Evolutionary conservation across 2,888 invertebrate species (phyloP), one percentile per base, ranked within the genome.

Genomic region (Deilephila elpenor): DNA sequence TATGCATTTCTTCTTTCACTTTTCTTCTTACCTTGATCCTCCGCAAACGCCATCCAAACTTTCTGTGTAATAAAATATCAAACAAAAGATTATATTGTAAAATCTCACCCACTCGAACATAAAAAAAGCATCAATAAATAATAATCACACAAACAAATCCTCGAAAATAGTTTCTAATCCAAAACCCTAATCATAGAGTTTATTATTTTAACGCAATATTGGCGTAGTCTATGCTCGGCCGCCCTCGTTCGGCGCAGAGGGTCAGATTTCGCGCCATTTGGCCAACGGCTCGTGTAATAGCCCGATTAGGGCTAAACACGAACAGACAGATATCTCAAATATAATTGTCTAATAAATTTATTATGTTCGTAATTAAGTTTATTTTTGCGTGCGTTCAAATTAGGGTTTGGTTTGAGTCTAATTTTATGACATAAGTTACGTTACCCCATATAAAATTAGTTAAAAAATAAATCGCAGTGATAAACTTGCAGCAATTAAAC

Each of bases 181-280:
- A 51, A 44, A 25, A 25, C 67, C 67, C 67, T 51, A 59, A 20
- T 37, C 37, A 6, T 37, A 34, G 7, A 71, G 71, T 71, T 71
- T 59, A 37, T 71, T 71, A 71, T 37, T 71, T 64, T 64, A 56
- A 64, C 32, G 64, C 56, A 64, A 71, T 81, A 80, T 78, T 80
- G 83, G 77, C 78, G 83, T 89, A 86, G 80, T 91, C 90, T 90
- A 80, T 89, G 88, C 73, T 75, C 74, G 72, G 76, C 84, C 87
- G 87, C 87, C 88, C 88, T 84, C 83, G 79, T 87, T 88, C 85
- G 86, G 80, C 82, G 81, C 79, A 79, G 86, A 83, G 92, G 93
- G 91, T 93, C 93, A 89, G 87, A 87, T 94, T 94, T 94, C 93
- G 92, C 93, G 93, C 93, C 94, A 94, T 94, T 94, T 93, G 94